Evolutionary conservation across 2,888 invertebrate genomes (phyloP).

Genomic region (Acronicta psi): DNA sequence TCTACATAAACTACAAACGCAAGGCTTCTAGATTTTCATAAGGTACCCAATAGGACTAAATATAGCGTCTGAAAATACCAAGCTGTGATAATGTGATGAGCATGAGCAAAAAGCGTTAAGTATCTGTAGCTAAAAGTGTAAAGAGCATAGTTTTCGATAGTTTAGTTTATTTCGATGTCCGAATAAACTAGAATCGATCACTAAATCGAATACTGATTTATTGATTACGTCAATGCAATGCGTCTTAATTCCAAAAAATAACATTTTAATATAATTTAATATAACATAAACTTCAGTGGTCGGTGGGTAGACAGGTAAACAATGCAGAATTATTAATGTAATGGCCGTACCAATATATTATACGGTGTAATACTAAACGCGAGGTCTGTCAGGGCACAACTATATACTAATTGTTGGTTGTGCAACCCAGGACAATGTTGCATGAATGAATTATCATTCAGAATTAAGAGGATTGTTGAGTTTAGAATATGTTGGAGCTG

Average conservation of each 20-base stretch:
- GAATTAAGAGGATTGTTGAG: conserved; percentile 56
- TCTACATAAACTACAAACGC: no score
- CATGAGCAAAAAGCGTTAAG: no score
- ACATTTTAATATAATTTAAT: conserved; percentile 23
- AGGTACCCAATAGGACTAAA: no score
- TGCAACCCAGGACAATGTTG: conserved; percentile 66
- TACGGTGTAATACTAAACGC: conserved; percentile 57
- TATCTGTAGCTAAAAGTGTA: no score
- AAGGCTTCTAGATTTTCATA: no score
- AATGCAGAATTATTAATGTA: conserved; percentile 52
- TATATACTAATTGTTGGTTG: conserved; percentile 75
- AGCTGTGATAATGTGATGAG: no score
- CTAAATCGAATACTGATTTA: conserved; percentile 1
- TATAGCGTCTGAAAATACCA: no score
- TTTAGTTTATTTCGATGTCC: no score
- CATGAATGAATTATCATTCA: conserved; percentile 74
- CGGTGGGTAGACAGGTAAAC: conserved; percentile 52
- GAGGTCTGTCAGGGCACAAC: conserved; percentile 63
- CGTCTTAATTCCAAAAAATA: conserved; percentile 20
- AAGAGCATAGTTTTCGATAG: no score
- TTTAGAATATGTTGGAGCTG: conserved; percentile 45
- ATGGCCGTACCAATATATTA: conserved; percentile 58
- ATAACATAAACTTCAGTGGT: conserved; percentile 45
- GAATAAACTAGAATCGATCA: neutral
- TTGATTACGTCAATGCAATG: conserved; percentile 1